Evolutionary conservation across 2,888 invertebrate genomes (phyloP), one percentile per base, ranked within the genome.

Genomic region (Mycalesis mineus): DNA sequence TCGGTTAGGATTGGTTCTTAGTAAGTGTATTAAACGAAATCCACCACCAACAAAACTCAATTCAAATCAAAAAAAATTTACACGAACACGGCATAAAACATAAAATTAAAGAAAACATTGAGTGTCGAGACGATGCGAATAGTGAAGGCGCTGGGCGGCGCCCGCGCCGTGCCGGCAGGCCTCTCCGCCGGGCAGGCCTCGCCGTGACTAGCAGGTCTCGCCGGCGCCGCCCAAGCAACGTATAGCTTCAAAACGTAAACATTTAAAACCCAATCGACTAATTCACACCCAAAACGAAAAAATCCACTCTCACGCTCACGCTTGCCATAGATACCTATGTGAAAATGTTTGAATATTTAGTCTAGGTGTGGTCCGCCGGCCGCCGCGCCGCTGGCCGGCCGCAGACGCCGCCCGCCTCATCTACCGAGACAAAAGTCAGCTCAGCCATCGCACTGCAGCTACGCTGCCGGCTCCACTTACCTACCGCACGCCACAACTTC

Each of bases 241-340:
- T 68, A 76, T 87, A 88, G 87, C 86, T 82, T 85, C 78, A 85
- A 88, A 89, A 88, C 82, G 87, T 84, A 89, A 88, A 89, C 88
- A 88, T 88, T 84, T 85, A 89, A 86, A 88, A 88, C 88, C 88
- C 89, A 89, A 89, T 89, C 87, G 89, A 87, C 89, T 89, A 89
- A 88, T 84, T 88, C 88, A 89, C 88, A 88, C 88, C 88, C 89
- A 86, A 89, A 88, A 88, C 86, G 86, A 86, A 88, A 50, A 88
- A 89, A 87, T 88, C 82, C 90, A 90, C 90, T 89, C 90, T 88
- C 90, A 90, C 90, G 88, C 90, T 88, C 89, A 90, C 90, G 82
- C 90, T 90, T 88, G 88, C 86, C 84, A 89, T 89, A 90, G 90
- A 89, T 89, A 90, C 89, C 88, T 88, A 90, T 88, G 88, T 87